Base-by-base conservation (phyloP, 2,797 vertebrate species). In the Spinus pinus region DNA sequence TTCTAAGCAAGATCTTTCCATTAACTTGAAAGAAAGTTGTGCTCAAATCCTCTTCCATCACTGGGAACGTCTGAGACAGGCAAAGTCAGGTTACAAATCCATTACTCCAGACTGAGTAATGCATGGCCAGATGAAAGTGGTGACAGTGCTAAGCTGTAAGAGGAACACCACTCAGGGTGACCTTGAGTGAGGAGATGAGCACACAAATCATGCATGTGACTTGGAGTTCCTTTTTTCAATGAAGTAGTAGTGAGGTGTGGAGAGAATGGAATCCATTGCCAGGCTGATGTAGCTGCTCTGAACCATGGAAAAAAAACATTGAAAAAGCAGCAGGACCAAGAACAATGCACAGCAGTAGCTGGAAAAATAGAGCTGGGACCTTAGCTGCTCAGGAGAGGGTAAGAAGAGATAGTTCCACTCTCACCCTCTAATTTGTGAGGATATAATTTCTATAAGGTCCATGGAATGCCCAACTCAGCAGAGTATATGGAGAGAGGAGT, bases 1-100 rank as follows among this genome's bases (percentile, higher is more conserved):
- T 95, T 94, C 86, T 77, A 93, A 91, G 79, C 70, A 93, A 95
- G 81, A 84, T 95, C 93, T 90, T 90, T 88, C 95, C 94, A 95
- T 93, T 96, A 96, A 94, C 93, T 94, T 94, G 92, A 96, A 95
- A 96, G 94, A 51, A 95, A 96, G 83, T 78, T 94, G 64, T 67
- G 78, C 65, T 78, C 71, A 94, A 96, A 95, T 94, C 90, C 93
- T 94, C 93, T 94, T 93, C 95, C 37, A 44, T 47, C 1, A 6
- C 88, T 92, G 81, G 75, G 78, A 94, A 88, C 0, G 0, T 81
- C 86, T 87, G 60, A 85, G 78, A 84, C 42, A 67, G 67, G 67
- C 57, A 70, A 94, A 95, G 92, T 70, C 83, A 91, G 85, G 77
- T 88, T 88, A 79, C 88, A 94, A 86, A 96, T 66, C 92, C 86